A percentile compares a stretch with the other conserved stretches of the same genome.
Conservation (phyloP, 2,888 invertebrate genomes). For the Leptopilina myrica region DNA sequence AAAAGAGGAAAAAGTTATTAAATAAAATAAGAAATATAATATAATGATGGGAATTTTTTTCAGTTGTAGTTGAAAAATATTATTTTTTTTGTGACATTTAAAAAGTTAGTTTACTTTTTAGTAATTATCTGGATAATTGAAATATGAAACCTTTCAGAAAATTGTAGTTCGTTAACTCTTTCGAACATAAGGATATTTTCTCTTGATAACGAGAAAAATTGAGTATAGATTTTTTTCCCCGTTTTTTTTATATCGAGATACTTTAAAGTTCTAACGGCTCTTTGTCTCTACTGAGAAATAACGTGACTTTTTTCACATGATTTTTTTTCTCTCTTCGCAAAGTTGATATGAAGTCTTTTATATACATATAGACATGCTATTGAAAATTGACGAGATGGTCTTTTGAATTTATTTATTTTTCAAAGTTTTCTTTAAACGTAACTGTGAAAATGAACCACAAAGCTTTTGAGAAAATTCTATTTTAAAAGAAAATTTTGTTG, state of each 20-base stretch:
- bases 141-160: too few relatives aligned
- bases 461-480: too few relatives aligned
- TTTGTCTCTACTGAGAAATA: not conserved
- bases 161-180: not conserved
- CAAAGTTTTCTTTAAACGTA: not conserved
- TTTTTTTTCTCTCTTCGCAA: not conserved
- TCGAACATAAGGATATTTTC: not conserved
- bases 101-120: too few relatives aligned
- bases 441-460: not conserved
- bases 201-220: not conserved
- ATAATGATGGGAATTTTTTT: too few relatives aligned
- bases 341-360: constrained; percentile 3
- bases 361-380: not conserved
- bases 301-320: not conserved
- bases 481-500: too few relatives aligned
- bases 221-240: not conserved
- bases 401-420: not conserved
- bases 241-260: not conserved
- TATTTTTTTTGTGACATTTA: too few relatives aligned
- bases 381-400: not conserved
- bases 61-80: too few relatives aligned
- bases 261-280: not conserved
- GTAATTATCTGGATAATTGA: too few relatives aligned
- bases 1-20: too few relatives aligned
- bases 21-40: too few relatives aligned